Base-by-base conservation (phyloP, 2,113 vertebrate species). In the Petrocephalus microphthalmus region DNA sequence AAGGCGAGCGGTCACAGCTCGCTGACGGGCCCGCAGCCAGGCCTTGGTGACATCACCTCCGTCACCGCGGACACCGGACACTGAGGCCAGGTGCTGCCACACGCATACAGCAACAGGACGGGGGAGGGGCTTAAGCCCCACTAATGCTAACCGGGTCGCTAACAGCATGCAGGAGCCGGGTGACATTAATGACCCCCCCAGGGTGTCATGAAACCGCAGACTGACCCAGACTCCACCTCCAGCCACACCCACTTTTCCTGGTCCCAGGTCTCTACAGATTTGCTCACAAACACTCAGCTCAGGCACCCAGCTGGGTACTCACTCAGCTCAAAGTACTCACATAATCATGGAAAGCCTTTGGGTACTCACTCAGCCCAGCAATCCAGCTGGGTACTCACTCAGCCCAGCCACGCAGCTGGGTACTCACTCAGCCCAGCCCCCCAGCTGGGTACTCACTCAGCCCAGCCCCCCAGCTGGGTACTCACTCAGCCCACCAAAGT, bases 401-500 rank as follows among this genome's bases (percentile, higher is more conserved):
- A 49, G 47, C 47, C 47, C 47, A 49, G 47, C 2, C 5, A 49
- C 47, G 0, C 47, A 49, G 5, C 47, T 49, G 47, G 47, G 47
- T 49, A 49, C 47, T 49, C 47, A 49, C 47, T 49, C 47, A 49
- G 47, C 47, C 47, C 47, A 49, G 47, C 2, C 5, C 0, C 47
- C 2, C 47, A 49, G 47, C 47, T 7, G 47, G 47, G 47, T 49
- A 49, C 47, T 49, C 47, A 49, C 47, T 49, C 47, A 49, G 47
- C 47, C 47, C 47, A 49, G 47, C 1, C 42, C 1, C 42, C 1
- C 42, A 42, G 42, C 42, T 42, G 19, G 17, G 22, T 64, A 81
- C 74, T 81, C 33, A 45, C 37, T 78, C 56, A 47, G 5, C 11
- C 13, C 29, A 45, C n/a, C 91, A 88, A 91, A 92, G 93, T 95